phyloP scores from a whole-genome alignment of 2,113 vertebrate genomes.

The Cariama cristata region DNA sequence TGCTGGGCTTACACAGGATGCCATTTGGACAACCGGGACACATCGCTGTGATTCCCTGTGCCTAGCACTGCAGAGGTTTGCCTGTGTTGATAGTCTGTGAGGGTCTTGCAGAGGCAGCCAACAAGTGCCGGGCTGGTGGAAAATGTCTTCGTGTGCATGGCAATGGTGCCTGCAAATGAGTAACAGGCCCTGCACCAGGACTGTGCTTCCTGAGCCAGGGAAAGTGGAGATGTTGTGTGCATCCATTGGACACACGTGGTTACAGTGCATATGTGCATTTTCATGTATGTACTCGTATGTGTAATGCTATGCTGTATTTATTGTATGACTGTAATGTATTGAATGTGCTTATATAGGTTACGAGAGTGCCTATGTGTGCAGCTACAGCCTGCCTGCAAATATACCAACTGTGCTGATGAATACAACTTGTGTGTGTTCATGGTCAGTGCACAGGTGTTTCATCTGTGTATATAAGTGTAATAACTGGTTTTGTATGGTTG shows the following conservation, averaged over 20 bases:
- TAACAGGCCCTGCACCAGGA: accelerated
- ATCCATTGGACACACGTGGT: too few relatives aligned
- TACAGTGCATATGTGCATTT: not conserved
- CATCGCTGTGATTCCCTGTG: accelerated
- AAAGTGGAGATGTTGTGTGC: not conserved
- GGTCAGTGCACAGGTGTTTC: not conserved
- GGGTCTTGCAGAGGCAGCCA: not conserved
- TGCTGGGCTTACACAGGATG: not conserved
- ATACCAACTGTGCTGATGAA: not conserved
- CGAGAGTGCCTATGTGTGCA: not conserved
- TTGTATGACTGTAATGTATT: not conserved
- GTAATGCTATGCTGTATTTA: not conserved
- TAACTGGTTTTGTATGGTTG: not conserved
- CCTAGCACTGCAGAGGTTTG: not conserved
- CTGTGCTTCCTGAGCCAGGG: not conserved
- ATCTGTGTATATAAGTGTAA: not conserved
- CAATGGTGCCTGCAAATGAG: not conserved
- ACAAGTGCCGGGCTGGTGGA: not conserved
- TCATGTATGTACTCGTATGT: not conserved
- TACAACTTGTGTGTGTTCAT: not conserved
- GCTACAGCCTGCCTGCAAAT: not conserved
- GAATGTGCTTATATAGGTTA: too few relatives aligned
- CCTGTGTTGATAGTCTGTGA: accelerated
- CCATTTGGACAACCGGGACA: accelerated
- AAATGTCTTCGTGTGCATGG: not conserved